These are phyloP conservation scores for Wasmannia auropunctata DNA, from an alignment of 1,140 invertebrate genomes.

Conservation along the genomic window DNA sequence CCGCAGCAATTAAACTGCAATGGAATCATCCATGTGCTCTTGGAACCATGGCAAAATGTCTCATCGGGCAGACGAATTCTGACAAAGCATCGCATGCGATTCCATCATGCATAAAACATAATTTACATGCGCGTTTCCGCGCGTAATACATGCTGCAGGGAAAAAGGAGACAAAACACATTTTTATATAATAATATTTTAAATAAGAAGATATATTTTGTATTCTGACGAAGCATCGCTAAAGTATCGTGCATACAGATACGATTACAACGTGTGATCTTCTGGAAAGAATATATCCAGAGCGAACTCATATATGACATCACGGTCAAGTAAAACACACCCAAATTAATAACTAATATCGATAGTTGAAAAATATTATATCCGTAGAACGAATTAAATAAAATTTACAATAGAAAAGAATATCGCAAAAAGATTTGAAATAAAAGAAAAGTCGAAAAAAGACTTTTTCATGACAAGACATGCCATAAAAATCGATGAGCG, in stretches of 20 bases:
- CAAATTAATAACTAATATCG: neutral
- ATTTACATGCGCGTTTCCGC: neutral
- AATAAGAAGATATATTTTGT: neutral
- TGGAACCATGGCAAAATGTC: slow-evolving; percentile 33
- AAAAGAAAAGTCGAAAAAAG: too few relatives aligned
- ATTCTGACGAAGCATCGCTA: neutral
- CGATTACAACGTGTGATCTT: neutral
- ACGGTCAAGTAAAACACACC: neutral
- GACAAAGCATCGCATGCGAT: slow-evolving; percentile 28
- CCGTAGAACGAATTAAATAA: neutral
- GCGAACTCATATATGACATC: neutral
- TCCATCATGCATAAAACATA: slow-evolving; percentile 36
- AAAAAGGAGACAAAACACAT: neutral
- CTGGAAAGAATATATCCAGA: neutral
- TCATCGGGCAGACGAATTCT: slow-evolving; percentile 16
- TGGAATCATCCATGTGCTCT: slow-evolving; percentile 59
- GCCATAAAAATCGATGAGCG: too few relatives aligned
- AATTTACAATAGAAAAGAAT: neutral
- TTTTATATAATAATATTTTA: neutral
- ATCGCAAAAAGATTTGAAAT: neutral
- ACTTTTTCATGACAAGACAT: too few relatives aligned
- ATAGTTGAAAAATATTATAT: neutral
- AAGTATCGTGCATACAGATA: neutral
- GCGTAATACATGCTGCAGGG: neutral
- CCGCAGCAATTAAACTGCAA: slow-evolving; percentile 87